Conservation (phyloP, 2,113 vertebrate species). For the Geococcyx californianus region DNA sequence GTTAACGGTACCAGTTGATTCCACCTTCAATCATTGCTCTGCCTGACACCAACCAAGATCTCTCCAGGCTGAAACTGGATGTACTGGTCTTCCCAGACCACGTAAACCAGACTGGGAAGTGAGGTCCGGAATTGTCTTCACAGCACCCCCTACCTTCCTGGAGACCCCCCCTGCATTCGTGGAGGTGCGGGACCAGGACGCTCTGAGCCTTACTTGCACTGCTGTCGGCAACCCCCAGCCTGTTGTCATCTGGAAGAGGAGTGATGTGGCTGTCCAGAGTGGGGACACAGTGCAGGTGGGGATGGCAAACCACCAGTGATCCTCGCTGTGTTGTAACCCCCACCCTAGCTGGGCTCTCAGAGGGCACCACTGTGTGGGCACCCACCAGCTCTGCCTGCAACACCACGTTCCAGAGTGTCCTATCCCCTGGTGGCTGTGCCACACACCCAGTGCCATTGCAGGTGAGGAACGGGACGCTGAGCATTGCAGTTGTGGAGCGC, state of each 20-base stretch:
- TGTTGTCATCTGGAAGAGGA: slow-evolving; percentile 86
- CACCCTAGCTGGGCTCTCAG: fast-evolving
- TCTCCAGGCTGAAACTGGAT: neutral
- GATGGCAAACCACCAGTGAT: fast-evolving
- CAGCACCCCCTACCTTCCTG: slow-evolving; percentile 90
- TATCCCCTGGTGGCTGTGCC: neutral
- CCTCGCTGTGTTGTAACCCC: fast-evolving
- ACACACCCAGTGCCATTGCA: neutral
- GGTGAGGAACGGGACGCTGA: slow-evolving; percentile 89
- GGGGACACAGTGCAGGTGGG: slow-evolving; percentile 83
- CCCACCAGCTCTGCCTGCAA: neutral
- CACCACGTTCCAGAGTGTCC: fast-evolving
- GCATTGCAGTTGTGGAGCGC: slow-evolving; percentile 78
- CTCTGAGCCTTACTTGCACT: slow-evolving; percentile 84
- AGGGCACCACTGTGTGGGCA: fast-evolving
- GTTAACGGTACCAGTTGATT: slow-evolving; percentile 73
- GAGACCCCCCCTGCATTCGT: slow-evolving; percentile 86
- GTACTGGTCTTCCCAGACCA: fast-evolving
- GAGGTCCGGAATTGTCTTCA: neutral
- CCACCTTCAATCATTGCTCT: fast-evolving
- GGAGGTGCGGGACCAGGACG: slow-evolving; percentile 84
- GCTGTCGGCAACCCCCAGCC: slow-evolving; percentile 90
- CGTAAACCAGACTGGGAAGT: neutral
- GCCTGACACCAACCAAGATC: fast-evolving
- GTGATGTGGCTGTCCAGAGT: slow-evolving; percentile 75